Evolutionary conservation across 2,888 invertebrate genomes (phyloP).

Genomic region (Lasioglossum morio): DNA sequence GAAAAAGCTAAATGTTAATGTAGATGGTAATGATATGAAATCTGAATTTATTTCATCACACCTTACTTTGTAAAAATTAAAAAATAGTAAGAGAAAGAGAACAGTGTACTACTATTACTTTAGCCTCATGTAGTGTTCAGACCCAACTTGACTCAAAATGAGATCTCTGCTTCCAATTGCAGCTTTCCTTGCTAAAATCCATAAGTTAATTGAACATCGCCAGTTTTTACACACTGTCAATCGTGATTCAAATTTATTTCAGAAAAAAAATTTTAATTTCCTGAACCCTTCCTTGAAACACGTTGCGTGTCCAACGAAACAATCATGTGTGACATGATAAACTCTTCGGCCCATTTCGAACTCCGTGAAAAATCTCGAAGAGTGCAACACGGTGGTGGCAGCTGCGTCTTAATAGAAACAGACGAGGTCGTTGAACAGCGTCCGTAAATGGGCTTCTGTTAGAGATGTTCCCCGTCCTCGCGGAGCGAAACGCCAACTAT

Average conservation of each 20-base stretch:
- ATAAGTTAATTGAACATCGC: background rate
- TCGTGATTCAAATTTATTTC: background rate
- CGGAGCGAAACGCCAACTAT: slow-evolving; percentile 42
- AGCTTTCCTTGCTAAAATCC: background rate
- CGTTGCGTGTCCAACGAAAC: background rate
- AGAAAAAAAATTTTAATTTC: background rate
- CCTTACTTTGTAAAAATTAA: no score
- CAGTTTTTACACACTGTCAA: background rate
- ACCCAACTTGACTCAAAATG: background rate
- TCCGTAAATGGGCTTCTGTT: slow-evolving; percentile 4
- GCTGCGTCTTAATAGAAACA: slow-evolving; percentile 8
- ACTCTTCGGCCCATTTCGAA: no score
- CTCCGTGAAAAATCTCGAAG: background rate
- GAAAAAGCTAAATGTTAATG: no score
- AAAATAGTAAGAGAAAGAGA: no score
- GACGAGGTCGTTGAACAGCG: slow-evolving; percentile 2
- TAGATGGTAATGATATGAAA: no score
- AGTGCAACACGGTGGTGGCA: background rate
- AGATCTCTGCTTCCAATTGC: background rate
- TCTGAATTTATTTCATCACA: no score
- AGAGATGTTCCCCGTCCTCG: slow-evolving; percentile 10
- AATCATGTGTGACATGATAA: background rate
- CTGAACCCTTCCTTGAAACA: background rate
- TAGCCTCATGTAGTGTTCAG: background rate
- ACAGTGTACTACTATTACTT: no score